Evolutionary conservation across 2,113 vertebrate genomes (phyloP), one percentile per base, ranked within the genome.

Genomic region (Montifringilla adamsi): DNA sequence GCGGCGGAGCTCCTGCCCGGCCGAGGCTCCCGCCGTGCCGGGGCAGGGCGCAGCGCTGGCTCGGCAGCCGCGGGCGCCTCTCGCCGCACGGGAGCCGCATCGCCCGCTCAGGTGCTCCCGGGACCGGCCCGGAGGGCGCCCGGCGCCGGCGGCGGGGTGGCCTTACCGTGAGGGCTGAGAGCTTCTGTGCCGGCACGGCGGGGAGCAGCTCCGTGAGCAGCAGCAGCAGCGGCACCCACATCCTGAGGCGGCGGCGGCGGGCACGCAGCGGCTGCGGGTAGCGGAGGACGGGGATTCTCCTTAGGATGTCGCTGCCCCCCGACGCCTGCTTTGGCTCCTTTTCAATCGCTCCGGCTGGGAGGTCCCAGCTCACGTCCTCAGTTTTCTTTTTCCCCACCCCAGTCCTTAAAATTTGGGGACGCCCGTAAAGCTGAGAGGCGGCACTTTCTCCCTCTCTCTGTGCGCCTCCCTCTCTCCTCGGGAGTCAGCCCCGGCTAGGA

Each of bases 151-250:
- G 13, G 46, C 41, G 27, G 49, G 56, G 23, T 22, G 11, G 53
- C 67, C 97, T 98, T 97, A 98, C 98, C 97, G 97, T 98, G 59
- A 98, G 97, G 35, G 98, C 98, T 6, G 98, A 98, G 89, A 98
- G 96, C 87, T 97, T 98, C 95, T 98, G 98, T 30, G 97, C 97
- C 66, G 96, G 95, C 87, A 94, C 97, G 33, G 63, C 93, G 23
- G 93, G 93, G 22, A 97, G 94, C 89, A 97, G 94, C 93, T 84
- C 96, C 13, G 94, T 91, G 27, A 98, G 91, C 92, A 97, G 94
- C 91, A 93, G 96, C 96, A 98, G 87, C 86, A 94, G 74, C 84
- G 87, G 96, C 67, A 96, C 87, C 96, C 93, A 97, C 98, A 98
- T 98, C 93, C 93, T 97, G 89, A 47, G 49, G 55, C 52, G 30